These are phyloP conservation scores for Neogobius melanostomus DNA, from an alignment of 2,113 vertebrate genomes.

Conservation along the genomic window DNA sequence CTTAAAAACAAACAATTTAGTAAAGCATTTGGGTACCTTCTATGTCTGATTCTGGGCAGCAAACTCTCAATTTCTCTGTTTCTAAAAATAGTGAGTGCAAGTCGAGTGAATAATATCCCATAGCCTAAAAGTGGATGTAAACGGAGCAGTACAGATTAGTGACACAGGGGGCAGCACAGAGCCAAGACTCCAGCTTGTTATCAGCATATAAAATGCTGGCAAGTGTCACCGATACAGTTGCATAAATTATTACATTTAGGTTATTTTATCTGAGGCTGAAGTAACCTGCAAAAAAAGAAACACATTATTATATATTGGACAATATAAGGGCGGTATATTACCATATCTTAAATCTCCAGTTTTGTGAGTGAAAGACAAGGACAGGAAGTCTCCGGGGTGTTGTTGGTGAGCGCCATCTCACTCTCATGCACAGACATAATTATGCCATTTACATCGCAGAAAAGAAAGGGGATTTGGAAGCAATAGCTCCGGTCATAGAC, in stretches of 20 bases:
- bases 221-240: not conserved
- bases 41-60: not conserved
- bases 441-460: not conserved
- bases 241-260: not conserved
- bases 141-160: slow-evolving; percentile 53
- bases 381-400: not conserved
- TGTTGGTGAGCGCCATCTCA: not conserved
- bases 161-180: slow-evolving; percentile 35
- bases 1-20: too few species aligned
- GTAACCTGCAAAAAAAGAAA: too few species aligned
- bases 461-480: not conserved
- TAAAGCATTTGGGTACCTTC: not conserved
- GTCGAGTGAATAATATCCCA: slow-evolving; percentile 9
- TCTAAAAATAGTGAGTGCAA: not conserved
- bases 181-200: not conserved
- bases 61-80: not conserved
- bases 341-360: not conserved
- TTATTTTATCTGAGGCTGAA: too few species aligned
- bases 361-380: slow-evolving; percentile 5
- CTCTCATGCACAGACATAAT: too few species aligned
- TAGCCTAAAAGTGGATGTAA: slow-evolving; percentile 40
- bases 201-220: not conserved
- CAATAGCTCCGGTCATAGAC: not conserved
- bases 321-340: too few species aligned
- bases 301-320: too few species aligned